A percentile compares a stretch with the other conserved stretches of the same genome.
Evolutionary conservation across 2,113 vertebrate genomes (phyloP).

Genomic region (Diphyllodes magnificus): DNA sequence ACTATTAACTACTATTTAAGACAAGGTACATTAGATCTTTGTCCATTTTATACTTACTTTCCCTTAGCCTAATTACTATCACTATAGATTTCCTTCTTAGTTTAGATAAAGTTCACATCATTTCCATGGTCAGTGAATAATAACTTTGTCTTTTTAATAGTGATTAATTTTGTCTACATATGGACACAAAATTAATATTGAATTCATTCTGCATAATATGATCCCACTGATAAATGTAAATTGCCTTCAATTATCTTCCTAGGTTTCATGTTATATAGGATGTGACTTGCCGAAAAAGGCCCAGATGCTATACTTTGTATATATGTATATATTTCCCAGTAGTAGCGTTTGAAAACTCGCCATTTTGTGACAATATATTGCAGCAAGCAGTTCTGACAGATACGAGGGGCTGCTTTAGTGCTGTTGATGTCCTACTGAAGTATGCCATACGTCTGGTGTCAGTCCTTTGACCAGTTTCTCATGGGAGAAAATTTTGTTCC

Average conservation of each 20-base stretch:
- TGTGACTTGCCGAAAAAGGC: neutral
- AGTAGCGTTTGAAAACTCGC: neutral
- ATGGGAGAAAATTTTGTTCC: neutral
- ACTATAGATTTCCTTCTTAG: neutral
- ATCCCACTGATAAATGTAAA: neutral
- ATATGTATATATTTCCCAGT: neutral
- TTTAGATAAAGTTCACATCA: neutral
- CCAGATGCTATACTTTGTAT: neutral
- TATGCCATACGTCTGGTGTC: neutral
- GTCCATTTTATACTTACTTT: neutral
- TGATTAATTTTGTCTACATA: neutral
- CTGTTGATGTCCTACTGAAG: neutral
- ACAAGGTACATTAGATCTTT: neutral
- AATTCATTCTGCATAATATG: neutral
- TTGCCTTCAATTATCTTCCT: neutral
- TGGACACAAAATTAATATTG: neutral
- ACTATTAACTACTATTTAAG: neutral
- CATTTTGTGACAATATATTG: neutral
- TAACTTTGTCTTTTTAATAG: neutral
- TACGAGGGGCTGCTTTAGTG: neutral
- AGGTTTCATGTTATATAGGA: neutral
- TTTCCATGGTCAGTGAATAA: neutral
- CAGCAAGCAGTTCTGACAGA: neutral
- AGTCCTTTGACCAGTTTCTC: neutral
- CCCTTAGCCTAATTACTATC: neutral